A percentile compares a stretch with the other conserved stretches of the same genome.
Evolutionary conservation across 1,140 invertebrate genomes (phyloP).

Genomic region (Drosophila tropicalis): DNA sequence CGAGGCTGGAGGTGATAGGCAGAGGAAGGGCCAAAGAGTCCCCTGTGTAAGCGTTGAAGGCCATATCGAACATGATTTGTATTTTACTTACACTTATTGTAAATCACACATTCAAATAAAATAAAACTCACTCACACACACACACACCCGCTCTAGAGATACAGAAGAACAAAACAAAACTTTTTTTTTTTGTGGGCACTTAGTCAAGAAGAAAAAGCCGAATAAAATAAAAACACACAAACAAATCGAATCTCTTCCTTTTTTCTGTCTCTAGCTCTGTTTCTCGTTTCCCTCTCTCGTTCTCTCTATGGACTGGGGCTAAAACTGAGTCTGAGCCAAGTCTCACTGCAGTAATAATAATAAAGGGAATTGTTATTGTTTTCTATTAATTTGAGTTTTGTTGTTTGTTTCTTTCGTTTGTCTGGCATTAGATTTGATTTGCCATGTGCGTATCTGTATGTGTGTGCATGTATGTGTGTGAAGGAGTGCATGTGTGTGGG

Average conservation of each 20-base stretch:
- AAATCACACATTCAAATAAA: slow-evolving; percentile 23
- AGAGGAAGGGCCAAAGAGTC: not conserved
- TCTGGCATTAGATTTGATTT: slow-evolving; percentile 16
- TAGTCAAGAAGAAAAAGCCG: slow-evolving; percentile 12
- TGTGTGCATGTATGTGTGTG: not conserved
- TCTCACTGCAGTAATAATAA: slow-evolving; percentile 37
- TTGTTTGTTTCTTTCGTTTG: slow-evolving; percentile 14
- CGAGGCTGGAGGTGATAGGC: not conserved
- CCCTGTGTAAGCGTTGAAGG: slow-evolving; percentile 14
- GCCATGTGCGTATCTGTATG: not conserved
- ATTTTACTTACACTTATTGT: slow-evolving; percentile 16
- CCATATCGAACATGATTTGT: slow-evolving; percentile 25
- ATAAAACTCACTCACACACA: slow-evolving; percentile 10
- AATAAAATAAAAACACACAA: slow-evolving; percentile 9
- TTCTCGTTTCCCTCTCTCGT: no score
- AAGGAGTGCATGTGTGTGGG: not conserved
- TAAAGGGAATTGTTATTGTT: slow-evolving; percentile 36
- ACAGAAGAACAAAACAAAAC: not conserved
- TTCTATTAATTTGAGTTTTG: slow-evolving; percentile 30
- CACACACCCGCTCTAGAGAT: not conserved
- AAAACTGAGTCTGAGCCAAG: slow-evolving; percentile 11
- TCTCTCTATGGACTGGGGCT: not conserved
- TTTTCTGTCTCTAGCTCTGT: no score
- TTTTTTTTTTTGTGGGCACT: slow-evolving; percentile 14
- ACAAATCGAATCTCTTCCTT: slow-evolving; percentile 1